These are phyloP conservation scores for Plebejus melissa DNA, from an alignment of 2,888 invertebrate genomes.

Conservation along the genomic window DNA sequence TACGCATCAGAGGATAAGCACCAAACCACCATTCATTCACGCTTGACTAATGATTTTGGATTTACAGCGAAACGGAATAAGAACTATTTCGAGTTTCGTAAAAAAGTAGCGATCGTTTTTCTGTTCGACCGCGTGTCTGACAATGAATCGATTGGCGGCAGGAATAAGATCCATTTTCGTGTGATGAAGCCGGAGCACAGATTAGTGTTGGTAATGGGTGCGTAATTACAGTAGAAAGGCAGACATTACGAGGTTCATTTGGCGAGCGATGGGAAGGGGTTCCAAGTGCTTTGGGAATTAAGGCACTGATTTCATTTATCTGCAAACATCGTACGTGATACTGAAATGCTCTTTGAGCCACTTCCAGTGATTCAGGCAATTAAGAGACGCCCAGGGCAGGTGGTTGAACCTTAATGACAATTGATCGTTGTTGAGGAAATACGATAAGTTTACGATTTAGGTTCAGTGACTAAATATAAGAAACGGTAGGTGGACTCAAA, in stretches of 20 bases:
- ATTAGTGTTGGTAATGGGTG: constrained; percentile 72
- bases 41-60: constrained; percentile 54
- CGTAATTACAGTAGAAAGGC: constrained; percentile 77
- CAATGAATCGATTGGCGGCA: constrained; percentile 45
- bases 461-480: too few relatives aligned
- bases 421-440: not conserved
- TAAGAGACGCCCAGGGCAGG: constrained; percentile 33
- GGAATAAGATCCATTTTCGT: constrained; percentile 45
- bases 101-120: constrained; percentile 38
- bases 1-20: constrained; percentile 40
- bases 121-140: constrained; percentile 36
- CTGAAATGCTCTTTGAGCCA: constrained; percentile 36
- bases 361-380: constrained; percentile 36
- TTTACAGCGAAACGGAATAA: constrained; percentile 59
- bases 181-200: constrained; percentile 47
- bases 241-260: constrained; percentile 75
- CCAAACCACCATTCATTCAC: constrained; percentile 36
- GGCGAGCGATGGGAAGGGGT: constrained; percentile 66
- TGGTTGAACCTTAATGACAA: not conserved
- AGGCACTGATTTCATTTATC: constrained; percentile 57
- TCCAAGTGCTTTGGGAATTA: constrained; percentile 54
- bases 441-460: not conserved
- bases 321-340: constrained; percentile 52
- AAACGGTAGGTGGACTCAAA: too few relatives aligned
- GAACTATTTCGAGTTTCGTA: constrained; percentile 56